Conservation (phyloP, 2,113 vertebrate species). For the Mionectes macconnelli region DNA sequence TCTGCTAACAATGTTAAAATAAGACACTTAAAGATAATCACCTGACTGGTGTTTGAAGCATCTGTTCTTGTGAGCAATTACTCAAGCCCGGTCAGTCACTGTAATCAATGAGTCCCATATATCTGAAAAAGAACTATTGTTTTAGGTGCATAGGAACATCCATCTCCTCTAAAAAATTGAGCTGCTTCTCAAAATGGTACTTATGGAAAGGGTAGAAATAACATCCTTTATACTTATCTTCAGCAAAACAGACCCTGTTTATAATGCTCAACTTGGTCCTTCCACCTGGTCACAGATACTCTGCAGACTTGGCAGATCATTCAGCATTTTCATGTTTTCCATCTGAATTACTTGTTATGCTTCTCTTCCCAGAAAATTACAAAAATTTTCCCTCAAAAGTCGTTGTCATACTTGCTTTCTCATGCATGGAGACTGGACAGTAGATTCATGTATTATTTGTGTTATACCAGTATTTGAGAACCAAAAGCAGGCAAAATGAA, state of each 20-base stretch:
- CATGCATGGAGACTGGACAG: accelerated
- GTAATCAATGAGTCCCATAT: not conserved
- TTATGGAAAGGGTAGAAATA: not conserved
- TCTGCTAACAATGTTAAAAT: not conserved
- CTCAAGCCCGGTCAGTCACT: not conserved
- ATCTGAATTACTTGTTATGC: not conserved
- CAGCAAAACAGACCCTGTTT: not conserved
- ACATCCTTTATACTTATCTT: not conserved
- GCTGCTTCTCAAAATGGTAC: not conserved
- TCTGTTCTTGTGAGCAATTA: not conserved
- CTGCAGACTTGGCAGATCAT: not conserved
- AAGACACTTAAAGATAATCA: not conserved
- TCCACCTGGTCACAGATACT: not conserved
- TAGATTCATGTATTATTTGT: not conserved
- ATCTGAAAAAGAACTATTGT: not conserved
- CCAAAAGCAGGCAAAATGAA: not conserved
- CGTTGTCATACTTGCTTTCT: not conserved
- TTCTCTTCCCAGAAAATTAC: not conserved
- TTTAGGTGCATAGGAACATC: not conserved
- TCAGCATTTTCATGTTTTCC: not conserved
- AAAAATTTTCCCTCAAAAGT: not conserved
- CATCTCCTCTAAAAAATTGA: not conserved
- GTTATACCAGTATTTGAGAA: not conserved
- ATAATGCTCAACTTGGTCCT: not conserved
- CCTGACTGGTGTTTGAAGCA: not conserved